Conservation (phyloP, 2,888 invertebrate genomes). For the Apodemia duryi region DNA sequence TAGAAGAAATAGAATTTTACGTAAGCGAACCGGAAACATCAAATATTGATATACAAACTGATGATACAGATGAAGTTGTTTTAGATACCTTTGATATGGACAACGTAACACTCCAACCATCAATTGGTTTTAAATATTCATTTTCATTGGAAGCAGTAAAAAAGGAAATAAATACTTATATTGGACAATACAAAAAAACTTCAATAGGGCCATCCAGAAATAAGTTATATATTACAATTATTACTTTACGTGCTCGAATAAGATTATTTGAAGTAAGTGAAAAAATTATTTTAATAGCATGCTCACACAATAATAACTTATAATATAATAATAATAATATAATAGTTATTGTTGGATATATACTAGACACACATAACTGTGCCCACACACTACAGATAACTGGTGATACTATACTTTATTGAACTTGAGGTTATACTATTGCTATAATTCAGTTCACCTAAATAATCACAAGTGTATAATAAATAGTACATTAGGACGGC, state of each 20-base stretch:
- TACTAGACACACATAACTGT: no score
- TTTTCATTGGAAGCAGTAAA: constrained; percentile 18
- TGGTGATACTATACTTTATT: no score
- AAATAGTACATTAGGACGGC: no score
- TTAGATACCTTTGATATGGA: constrained; percentile 36
- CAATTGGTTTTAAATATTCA: background rate
- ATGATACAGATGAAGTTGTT: constrained; percentile 32
- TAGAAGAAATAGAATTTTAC: background rate
- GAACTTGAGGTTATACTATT: no score
- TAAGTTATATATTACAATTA: constrained; percentile 34
- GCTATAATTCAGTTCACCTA: no score
- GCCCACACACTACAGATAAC: no score
- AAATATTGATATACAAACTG: constrained; percentile 31
- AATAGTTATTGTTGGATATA: no score
- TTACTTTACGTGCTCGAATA: constrained; percentile 33
- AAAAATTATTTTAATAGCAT: background rate
- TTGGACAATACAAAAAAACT: constrained; percentile 17
- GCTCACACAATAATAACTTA: no score
- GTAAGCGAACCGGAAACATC: constrained; percentile 35
- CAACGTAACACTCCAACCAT: constrained; percentile 5
- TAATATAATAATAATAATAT: no score
- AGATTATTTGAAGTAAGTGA: constrained; percentile 33
- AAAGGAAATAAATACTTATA: constrained; percentile 16
- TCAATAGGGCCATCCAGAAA: constrained; percentile 27
- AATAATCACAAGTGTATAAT: no score